Base-by-base conservation (phyloP, 2,888 invertebrate genomes). In the Aradus depressus region DNA sequence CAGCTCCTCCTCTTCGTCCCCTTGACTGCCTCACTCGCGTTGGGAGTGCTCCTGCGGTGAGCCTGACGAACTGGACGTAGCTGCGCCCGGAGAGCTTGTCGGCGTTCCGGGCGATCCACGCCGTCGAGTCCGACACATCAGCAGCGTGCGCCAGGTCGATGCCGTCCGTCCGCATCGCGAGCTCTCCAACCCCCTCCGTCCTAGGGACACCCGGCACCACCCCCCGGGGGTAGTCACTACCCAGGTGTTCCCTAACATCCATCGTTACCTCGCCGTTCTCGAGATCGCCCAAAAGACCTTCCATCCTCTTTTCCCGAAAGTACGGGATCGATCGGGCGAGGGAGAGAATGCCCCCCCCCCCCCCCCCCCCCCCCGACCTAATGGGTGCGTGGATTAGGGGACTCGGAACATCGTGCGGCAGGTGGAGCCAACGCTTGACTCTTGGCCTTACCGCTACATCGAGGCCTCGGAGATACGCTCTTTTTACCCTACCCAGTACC, bases 31-130 rank as follows among this genome's bases (percentile, higher is more conserved):
- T 51, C 0, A 61, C 50, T 3, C 61, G 50, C 1, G 63, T 61
- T 0, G 66, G 65, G 1, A 66, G 53, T 4, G 63, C 60, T 44
- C 65, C 64, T 1, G 65, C 64, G 2, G 64, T 56, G 3, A 61
- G 57, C 4, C 25, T 14, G n/a, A 38, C 16, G 8, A 19, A 28
- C 8, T 18, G 25, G 3, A 28, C 2, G 12, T 18, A n/a, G n/a
- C n/a, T 8, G 37, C 47, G 18, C 3, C 14, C 41, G 2, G 18
- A 23, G 6, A 42, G 5, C 22, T n/a, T 8, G 6, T 22, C 22
- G 5, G 22, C 25, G 4, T 22, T 41, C 31, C 12, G 3, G 25
- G 31, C 4, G 18, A 14, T 38, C 14, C 4, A 31, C 5, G 2
- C 2, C 23, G 4, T 12, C 8, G 6, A 41, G 19, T 12, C 22